These are phyloP conservation scores for Lepeophtheirus nordmannii DNA, from an alignment of 2,888 invertebrate species.

Conservation along the genomic window DNA sequence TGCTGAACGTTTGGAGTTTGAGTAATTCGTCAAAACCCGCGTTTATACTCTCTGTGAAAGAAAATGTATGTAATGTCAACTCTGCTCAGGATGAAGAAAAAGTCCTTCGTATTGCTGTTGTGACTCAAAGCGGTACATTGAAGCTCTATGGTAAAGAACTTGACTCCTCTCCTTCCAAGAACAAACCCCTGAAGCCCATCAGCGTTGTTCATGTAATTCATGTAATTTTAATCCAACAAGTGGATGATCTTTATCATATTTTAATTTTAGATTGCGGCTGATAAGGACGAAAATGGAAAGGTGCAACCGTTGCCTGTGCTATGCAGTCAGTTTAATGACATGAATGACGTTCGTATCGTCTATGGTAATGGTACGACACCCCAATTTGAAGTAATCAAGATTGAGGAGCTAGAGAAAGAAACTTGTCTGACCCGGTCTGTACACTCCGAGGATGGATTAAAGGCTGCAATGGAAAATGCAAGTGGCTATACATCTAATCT, in stretches of 20 bases:
- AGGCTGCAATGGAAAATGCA: neutral
- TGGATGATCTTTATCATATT: too few relatives aligned
- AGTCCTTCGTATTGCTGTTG: neutral
- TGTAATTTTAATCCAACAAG: neutral
- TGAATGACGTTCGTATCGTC: neutral
- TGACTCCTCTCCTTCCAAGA: neutral
- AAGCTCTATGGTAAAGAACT: neutral
- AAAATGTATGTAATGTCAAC: neutral
- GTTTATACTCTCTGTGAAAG: neutral
- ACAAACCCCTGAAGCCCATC: neutral
- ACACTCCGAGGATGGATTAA: neutral
- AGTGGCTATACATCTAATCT: neutral
- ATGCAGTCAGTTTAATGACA: neutral
- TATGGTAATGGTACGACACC: conserved; percentile 7
- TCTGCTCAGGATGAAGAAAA: neutral
- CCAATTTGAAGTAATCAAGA: neutral
- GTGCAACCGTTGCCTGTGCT: neutral
- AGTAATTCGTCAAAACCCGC: neutral
- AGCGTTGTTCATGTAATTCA: neutral
- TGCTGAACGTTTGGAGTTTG: neutral
- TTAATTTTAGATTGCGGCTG: neutral
- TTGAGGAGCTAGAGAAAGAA: conserved; percentile 9
- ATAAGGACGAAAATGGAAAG: neutral
- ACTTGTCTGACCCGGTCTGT: conserved; percentile 7
- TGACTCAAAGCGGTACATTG: neutral